These are phyloP conservation scores for Gallirallus australis DNA, from an alignment of 2,797 vertebrate species.

Conservation along the genomic window DNA sequence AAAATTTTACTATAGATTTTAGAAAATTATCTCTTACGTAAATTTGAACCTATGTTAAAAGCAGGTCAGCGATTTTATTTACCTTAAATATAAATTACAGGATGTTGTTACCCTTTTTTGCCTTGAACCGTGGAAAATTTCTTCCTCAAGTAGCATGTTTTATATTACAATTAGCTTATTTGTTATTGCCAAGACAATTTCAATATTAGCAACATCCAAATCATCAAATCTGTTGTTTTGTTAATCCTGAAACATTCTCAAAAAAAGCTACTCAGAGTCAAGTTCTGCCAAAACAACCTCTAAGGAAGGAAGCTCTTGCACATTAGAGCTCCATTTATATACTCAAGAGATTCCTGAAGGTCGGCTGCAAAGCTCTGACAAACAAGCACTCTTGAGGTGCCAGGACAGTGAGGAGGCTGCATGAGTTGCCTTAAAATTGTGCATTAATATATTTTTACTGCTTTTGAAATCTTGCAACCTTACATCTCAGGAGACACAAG, in stretches of 20 bases:
- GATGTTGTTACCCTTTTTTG: neutral
- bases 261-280: neutral
- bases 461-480: neutral
- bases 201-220: neutral
- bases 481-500: neutral
- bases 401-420: neutral
- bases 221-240: neutral
- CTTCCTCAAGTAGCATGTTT: rapidly evolving
- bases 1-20: neutral
- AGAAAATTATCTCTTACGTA: neutral
- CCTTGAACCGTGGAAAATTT: neutral
- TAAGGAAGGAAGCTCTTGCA: neutral
- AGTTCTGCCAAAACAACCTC: neutral
- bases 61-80: neutral
- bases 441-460: neutral
- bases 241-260: neutral
- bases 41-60: neutral
- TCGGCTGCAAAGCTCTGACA: neutral
- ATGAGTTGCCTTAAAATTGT: neutral
- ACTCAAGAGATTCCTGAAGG: neutral
- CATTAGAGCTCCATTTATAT: neutral
- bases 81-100: neutral
- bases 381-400: neutral
- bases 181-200: neutral
- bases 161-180: neutral